Evolutionary conservation across 2,113 vertebrate genomes (phyloP), one percentile per base, ranked within the genome.

Genomic region (Sciurus niger): DNA sequence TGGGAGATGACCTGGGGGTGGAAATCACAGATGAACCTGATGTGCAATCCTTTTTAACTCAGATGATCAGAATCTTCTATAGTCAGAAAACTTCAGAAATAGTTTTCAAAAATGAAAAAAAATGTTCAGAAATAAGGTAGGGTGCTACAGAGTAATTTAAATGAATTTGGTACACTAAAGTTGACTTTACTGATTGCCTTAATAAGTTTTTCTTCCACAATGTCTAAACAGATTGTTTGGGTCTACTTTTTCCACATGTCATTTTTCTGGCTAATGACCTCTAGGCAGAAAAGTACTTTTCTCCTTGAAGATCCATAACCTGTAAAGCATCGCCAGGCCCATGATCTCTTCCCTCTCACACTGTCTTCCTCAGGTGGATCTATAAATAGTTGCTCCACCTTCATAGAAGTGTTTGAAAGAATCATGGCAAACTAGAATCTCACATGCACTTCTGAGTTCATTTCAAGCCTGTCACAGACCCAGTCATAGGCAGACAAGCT

Each of bases 221-320:
- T 86, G 8, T 72, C 34, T 68, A 55, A 55, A 72, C 5, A 67
- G 46, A 74, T 72, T 48, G 46, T 48, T 65, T 80, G 20, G 11
- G 3, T 77, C 46, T 84, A 3, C 43, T 83, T 93, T 79, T 77
- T 74, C 8, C 32, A 53, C 20, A 13, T 8, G 25, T 34, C 53
- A 79, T 94, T 91, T 91, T 74, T 77, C 48, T 92, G 40, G 16
- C 87, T 84, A 92, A 80, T 86, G 46, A 72, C 13, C 28, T 93
- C 94, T 77, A 40, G 4, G 34, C 17, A 3, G 34, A 55, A 80
- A 73, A 72, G 7, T 51, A 0, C 4, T 84, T 55, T 84, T 73
- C 43, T 79, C 32, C 40, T 91, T 70, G 72, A 83, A 94, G 55
- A n/a, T n/a, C 7, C 30, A 43, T 67, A 93, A 89, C 22, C 25